phyloP scores from a whole-genome alignment of 2,888 invertebrate genomes.

The Bruchidius siliquastri region DNA sequence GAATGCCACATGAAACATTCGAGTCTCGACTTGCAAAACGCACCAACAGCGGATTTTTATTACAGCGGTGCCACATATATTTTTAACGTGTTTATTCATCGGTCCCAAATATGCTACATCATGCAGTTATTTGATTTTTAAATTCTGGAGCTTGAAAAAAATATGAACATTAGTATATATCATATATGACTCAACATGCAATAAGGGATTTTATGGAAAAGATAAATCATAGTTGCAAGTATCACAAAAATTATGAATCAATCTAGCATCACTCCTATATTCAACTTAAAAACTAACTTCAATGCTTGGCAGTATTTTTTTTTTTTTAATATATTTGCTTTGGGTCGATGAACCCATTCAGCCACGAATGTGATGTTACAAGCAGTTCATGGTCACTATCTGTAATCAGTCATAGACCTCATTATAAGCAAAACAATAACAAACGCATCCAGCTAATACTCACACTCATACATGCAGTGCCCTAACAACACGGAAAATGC shows the following conservation, averaged over 20 bases:
- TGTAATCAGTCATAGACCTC: too few species aligned
- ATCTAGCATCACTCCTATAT: too few species aligned
- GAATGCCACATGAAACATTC: neutral
- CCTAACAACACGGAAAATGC: too few species aligned
- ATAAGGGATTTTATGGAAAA: neutral
- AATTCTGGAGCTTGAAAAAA: conserved; percentile 1
- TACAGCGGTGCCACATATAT: neutral
- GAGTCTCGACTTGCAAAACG: neutral
- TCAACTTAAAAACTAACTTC: too few species aligned
- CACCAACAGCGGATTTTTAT: neutral
- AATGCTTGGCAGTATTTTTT: too few species aligned
- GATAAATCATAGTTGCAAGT: too few species aligned
- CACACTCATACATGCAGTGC: too few species aligned
- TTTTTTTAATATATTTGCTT: conserved; percentile 55
- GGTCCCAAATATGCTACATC: conserved; percentile 7
- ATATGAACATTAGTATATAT: conserved; percentile 1
- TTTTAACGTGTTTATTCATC: conserved; percentile 1
- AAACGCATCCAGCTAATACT: neutral
- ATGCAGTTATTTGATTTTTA: conserved; percentile 5
- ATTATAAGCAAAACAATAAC: too few species aligned
- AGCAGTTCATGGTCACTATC: neutral
- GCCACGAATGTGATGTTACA: conserved; percentile 32
- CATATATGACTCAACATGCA: conserved; percentile 4
- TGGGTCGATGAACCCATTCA: conserved; percentile 77
- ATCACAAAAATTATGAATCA: too few species aligned